phyloP scores from a whole-genome alignment of 2,797 vertebrate species.

The Sarcoramphus papa region DNA sequence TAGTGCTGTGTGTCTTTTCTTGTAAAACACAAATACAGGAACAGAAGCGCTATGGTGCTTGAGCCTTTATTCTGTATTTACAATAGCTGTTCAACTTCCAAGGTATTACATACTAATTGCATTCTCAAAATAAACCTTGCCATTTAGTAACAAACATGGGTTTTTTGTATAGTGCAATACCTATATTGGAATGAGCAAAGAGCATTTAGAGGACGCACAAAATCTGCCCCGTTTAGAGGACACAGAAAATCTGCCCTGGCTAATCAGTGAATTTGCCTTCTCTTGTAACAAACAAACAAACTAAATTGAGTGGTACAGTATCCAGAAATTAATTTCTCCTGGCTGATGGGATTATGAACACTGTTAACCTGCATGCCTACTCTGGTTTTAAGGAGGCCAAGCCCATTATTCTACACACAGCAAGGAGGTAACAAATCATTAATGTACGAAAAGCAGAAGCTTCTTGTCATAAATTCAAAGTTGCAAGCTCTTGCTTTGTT shows the following conservation, averaged over 20 bases:
- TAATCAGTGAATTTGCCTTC: neutral
- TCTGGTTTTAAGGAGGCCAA: neutral
- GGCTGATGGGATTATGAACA: neutral
- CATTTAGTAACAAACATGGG: neutral
- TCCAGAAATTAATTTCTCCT: neutral
- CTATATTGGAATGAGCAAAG: neutral
- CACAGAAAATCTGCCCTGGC: neutral
- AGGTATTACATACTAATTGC: neutral
- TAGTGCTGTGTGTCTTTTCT: neutral
- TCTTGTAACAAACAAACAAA: neutral
- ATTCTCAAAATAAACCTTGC: slow-evolving; percentile 47
- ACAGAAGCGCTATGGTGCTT: neutral
- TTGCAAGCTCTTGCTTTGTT: neutral
- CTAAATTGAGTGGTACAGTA: neutral
- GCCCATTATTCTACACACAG: neutral
- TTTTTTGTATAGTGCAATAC: neutral
- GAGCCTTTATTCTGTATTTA: slow-evolving; percentile 17
- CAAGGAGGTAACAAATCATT: neutral
- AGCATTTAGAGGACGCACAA: neutral
- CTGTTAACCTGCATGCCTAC: neutral
- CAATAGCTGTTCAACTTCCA: neutral
- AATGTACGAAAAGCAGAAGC: neutral
- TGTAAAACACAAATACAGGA: neutral
- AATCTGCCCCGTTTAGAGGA: neutral
- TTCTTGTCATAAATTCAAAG: neutral